Evolutionary conservation across 1,140 invertebrate species (phyloP), one percentile per base, ranked within the genome.

Genomic region (Lithobius niger): DNA sequence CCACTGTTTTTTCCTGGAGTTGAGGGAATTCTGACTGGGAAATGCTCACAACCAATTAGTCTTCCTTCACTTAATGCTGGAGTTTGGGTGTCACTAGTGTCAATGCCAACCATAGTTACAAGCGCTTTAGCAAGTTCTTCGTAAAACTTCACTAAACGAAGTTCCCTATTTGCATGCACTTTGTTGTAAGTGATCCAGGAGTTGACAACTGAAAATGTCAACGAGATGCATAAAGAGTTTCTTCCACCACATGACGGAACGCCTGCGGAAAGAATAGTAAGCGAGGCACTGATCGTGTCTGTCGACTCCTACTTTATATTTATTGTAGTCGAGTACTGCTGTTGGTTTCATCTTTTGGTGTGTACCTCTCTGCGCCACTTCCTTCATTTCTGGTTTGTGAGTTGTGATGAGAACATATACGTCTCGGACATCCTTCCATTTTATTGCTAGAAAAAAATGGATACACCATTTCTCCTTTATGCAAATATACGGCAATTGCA

Each of bases 341-440:
- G 22, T 18, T 10, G 45, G 45, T 47, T 47, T 47, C 45, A 47
- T 4, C 13, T 24, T 47, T 47, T 47, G 45, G 13, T 47, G 45
- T 10, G 6, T 24, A 13, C 45, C 18, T 10, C 18, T 4, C 13
- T 47, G 18, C 13, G 6, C 6, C 10, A 24, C 18, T 18, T 19
- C 45, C 18, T 24, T 24, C 45, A 47, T 47, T 19, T 24, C 45
- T 13, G 45, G 10, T 47, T 19, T 47, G 45, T 47, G 45, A 24
- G 45, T 19, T 19, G 18, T 47, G 45, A 10, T 47, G 6, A 47
- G 18, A 13, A 24, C 22, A 6, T 19, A 24, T 13, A 47, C 45
- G 19, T 47, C 45, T 24, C 45, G 18, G 6, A 13, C 18, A 47
- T 47, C 45, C 22, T 47, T 47, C 45, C 45, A 47, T 47, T 47